Evolutionary conservation across 2,888 invertebrate genomes (phyloP).

Genomic region (Campaea margaritaria): DNA sequence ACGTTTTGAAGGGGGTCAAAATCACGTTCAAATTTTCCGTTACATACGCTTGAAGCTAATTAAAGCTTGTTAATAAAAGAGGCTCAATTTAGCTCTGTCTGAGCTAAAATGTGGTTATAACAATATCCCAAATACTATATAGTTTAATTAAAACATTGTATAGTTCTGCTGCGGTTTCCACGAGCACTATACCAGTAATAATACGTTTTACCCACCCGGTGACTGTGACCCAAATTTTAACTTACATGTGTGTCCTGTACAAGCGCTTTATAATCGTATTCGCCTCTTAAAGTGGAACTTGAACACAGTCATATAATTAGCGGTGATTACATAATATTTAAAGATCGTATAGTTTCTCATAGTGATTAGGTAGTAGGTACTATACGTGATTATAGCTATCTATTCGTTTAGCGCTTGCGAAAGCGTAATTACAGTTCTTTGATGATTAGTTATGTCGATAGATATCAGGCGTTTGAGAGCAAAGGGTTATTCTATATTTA

Average conservation of each 20-base stretch:
- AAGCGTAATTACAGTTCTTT: not conserved
- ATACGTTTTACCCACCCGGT: conserved; percentile 8
- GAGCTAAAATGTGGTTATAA: too few species aligned
- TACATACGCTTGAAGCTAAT: too few species aligned
- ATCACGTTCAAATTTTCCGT: too few species aligned
- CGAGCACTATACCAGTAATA: conserved; percentile 3
- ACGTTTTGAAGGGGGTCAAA: too few species aligned
- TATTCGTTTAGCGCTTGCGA: not conserved
- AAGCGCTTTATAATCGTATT: conserved; percentile 18
- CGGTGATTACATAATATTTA: conserved; percentile 17
- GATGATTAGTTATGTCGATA: not conserved
- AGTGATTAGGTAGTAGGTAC: conserved; percentile 6
- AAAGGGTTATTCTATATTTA: too few species aligned
- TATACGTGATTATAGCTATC: conserved; percentile 1
- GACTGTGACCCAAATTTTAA: conserved; percentile 15
- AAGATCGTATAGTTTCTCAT: conserved; percentile 5
- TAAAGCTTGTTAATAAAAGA: too few species aligned
- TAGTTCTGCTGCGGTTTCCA: conserved; percentile 4
- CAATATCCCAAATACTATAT: too few species aligned
- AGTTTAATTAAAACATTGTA: not conserved
- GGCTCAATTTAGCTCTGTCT: too few species aligned
- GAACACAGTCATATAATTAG: conserved; percentile 20
- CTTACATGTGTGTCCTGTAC: conserved; percentile 7
- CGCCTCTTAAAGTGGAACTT: conserved; percentile 18
- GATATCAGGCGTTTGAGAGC: not conserved